Conservation (phyloP, 1,140 invertebrate species). For the Melipona quadrifasciata region DNA sequence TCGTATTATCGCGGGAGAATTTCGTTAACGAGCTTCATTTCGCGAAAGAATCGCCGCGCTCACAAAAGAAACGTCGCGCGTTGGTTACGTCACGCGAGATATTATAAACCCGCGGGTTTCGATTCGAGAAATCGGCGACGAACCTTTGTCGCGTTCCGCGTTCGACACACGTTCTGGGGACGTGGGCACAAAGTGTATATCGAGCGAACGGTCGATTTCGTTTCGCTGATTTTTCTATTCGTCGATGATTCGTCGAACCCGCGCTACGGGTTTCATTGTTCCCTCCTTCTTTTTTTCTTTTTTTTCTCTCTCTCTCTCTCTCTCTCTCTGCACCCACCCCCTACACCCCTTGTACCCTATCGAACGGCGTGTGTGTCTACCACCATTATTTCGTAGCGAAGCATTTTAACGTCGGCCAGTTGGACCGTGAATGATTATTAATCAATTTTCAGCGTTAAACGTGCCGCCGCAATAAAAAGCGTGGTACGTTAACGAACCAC, state of each 20-base stretch:
- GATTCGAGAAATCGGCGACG: constrained; percentile 9
- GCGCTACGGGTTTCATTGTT: constrained; percentile 13
- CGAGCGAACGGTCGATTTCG: neutral
- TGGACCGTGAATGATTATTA: constrained; percentile 69
- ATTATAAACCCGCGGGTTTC: constrained; percentile 23
- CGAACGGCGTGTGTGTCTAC: constrained; percentile 32
- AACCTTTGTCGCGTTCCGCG: neutral
- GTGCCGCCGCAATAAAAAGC: constrained; percentile 65
- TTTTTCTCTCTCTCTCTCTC: neutral
- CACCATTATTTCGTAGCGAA: constrained; percentile 60
- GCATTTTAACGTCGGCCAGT: constrained; percentile 62
- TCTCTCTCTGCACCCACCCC: too few relatives aligned
- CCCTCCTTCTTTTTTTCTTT: neutral
- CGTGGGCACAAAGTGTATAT: neutral
- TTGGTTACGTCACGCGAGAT: neutral
- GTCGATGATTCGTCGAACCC: constrained; percentile 39
- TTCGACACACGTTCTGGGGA: neutral
- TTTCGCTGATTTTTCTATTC: constrained; percentile 40
- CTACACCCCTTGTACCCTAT: neutral
- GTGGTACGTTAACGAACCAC: constrained; percentile 64
- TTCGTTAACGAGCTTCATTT: constrained; percentile 42
- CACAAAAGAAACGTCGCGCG: neutral
- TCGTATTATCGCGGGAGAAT: constrained; percentile 28
- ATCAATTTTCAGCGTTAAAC: constrained; percentile 71
- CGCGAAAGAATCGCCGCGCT: constrained; percentile 3